A percentile compares a stretch with the other conserved stretches of the same genome.
phyloP scores from a whole-genome alignment of 2,797 vertebrate genomes.

The Enteromius trimaculatus region DNA sequence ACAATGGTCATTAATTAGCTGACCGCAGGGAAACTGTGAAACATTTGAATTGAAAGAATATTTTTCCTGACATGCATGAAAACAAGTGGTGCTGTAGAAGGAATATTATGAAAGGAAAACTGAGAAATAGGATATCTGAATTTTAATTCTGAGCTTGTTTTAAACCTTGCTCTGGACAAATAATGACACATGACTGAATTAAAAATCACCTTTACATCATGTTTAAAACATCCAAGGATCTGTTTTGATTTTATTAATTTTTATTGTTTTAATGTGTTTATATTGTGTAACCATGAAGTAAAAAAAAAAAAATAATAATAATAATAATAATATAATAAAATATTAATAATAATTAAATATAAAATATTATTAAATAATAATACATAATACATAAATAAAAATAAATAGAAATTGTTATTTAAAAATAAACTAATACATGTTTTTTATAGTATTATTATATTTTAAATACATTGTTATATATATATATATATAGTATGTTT shows the following conservation, averaged over 20 bases:
- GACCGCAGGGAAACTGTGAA: neutral
- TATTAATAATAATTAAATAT: too few species aligned
- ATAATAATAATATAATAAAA: neutral
- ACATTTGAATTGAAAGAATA: neutral
- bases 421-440: too few species aligned
- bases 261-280: neutral
- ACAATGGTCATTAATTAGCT: conserved; percentile 38
- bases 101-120: neutral
- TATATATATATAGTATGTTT: too few species aligned
- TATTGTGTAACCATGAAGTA: neutral
- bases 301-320: neutral
- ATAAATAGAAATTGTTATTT: too few species aligned
- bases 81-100: neutral
- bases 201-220: neutral
- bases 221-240: neutral
- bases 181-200: too few species aligned
- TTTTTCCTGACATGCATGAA: neutral
- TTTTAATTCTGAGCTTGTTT: neutral
- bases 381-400: too few species aligned
- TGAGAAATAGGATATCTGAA: neutral
- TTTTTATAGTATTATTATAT: too few species aligned
- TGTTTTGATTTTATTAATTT: neutral
- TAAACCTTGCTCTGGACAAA: too few species aligned
- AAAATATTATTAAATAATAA: too few species aligned
- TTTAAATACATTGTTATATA: too few species aligned